Evolutionary conservation across 2,888 invertebrate species (phyloP).

Genomic region (Pristionchus arcanus): DNA sequence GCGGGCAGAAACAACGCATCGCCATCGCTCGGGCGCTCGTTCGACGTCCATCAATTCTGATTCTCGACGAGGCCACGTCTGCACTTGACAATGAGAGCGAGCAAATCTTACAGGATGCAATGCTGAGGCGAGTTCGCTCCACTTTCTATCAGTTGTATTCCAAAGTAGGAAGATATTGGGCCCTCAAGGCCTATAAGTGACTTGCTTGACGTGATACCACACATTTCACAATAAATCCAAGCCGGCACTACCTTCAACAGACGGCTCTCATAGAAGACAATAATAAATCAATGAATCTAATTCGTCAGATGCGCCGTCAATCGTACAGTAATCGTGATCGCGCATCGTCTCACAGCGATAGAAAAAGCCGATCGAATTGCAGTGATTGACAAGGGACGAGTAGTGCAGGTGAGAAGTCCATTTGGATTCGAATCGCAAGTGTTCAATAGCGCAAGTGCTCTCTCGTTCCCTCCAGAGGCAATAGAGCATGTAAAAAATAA

Average conservation of each 20-base stretch:
- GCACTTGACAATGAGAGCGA: slow-evolving; percentile 14
- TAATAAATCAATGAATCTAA: too few relatives aligned
- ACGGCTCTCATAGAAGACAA: too few relatives aligned
- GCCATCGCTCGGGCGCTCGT: slow-evolving; percentile 72
- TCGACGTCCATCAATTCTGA: not conserved
- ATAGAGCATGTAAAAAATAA: not conserved
- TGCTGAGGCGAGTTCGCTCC: too few relatives aligned
- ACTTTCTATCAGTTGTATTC: too few relatives aligned
- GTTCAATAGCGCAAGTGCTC: too few relatives aligned
- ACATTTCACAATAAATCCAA: too few relatives aligned
- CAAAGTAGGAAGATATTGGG: too few relatives aligned
- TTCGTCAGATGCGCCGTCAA: slow-evolving; percentile 53
- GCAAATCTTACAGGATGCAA: slow-evolving; percentile 2
- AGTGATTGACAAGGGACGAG: slow-evolving; percentile 72
- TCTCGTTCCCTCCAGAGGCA: too few relatives aligned
- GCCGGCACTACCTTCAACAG: too few relatives aligned
- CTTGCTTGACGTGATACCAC: too few relatives aligned
- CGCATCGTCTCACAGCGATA: slow-evolving; percentile 81
- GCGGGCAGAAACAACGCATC: slow-evolving; percentile 60
- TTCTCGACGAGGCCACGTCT: not conserved
- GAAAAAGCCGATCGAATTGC: slow-evolving; percentile 80
- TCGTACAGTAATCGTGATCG: slow-evolving; percentile 81
- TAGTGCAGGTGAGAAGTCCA: slow-evolving; percentile 59
- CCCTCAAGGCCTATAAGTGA: too few relatives aligned
- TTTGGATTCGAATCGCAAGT: too few relatives aligned